Evolutionary conservation across 2,797 vertebrate species (phyloP).

Genomic region (Protonibea diacanthus): DNA sequence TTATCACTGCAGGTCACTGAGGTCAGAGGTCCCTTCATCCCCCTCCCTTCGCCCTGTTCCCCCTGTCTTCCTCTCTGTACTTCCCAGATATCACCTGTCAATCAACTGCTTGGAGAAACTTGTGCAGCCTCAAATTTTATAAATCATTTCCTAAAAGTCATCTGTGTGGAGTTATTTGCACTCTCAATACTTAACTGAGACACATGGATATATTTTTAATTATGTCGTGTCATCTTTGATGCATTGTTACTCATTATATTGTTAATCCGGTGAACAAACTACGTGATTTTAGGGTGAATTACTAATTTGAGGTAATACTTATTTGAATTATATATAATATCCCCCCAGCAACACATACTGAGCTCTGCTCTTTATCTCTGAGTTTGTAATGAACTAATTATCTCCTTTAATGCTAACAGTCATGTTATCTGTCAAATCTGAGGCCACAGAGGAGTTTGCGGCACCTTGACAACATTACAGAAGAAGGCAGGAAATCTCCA

Average conservation of each 20-base stretch:
- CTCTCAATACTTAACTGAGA: no score
- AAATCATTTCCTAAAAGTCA: no score
- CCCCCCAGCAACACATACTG: no score
- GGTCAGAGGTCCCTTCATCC: conserved; percentile 56
- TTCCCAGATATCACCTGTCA: conserved; percentile 1
- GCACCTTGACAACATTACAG: not conserved
- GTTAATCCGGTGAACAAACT: no score
- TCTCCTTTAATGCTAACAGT: not conserved
- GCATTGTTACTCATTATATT: not conserved
- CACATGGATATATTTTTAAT: not conserved
- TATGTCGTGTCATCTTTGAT: no score
- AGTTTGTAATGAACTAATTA: not conserved
- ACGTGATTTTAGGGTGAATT: not conserved
- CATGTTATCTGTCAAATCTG: not conserved
- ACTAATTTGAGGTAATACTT: not conserved
- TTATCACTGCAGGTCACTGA: conserved; percentile 62
- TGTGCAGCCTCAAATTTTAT: not conserved
- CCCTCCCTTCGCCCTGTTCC: not conserved
- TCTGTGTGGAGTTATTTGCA: not conserved
- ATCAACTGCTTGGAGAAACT: not conserved
- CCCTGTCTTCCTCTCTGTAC: not conserved
- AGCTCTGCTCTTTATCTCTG: not conserved
- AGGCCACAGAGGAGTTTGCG: not conserved
- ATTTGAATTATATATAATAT: not conserved
- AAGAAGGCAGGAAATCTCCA: not conserved